These are phyloP conservation scores for Penaeus japonicus DNA, from an alignment of 1,140 invertebrate species.

Conservation along the genomic window DNA sequence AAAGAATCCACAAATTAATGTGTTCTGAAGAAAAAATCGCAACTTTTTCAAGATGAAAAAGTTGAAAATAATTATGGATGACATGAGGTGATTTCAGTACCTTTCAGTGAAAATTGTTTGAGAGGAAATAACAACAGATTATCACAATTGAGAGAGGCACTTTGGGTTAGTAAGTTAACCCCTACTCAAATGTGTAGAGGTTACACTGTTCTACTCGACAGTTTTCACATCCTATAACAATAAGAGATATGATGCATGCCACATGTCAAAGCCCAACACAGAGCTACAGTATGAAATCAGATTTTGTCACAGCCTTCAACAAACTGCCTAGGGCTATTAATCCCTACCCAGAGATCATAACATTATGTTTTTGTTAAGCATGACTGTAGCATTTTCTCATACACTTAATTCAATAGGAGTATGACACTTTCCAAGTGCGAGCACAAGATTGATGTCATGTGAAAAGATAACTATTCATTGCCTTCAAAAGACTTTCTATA, in stretches of 20 bases:
- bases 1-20: constrained; percentile 27
- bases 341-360: too few species aligned
- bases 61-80: constrained; percentile 41
- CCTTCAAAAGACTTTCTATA: constrained; percentile 9
- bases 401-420: background rate
- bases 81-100: constrained; percentile 40
- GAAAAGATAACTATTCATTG: constrained; percentile 4
- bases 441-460: constrained; percentile 23
- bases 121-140: constrained; percentile 59
- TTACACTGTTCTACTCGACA: constrained; percentile 51
- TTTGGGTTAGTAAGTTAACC: constrained; percentile 59
- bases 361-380: background rate
- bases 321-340: too few species aligned
- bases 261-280: background rate
- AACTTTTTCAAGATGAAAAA: constrained; percentile 28
- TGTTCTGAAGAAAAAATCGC: constrained; percentile 4
- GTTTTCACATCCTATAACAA: constrained; percentile 26
- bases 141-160: constrained; percentile 60
- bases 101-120: constrained; percentile 46
- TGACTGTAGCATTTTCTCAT: background rate
- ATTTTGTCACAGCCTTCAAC: background rate
- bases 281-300: background rate
- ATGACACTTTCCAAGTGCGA: constrained; percentile 36
- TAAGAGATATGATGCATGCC: background rate
- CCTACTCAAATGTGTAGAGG: constrained; percentile 60